Base-by-base conservation (phyloP, 2,888 invertebrate species). In the Morpho achilles region DNA sequence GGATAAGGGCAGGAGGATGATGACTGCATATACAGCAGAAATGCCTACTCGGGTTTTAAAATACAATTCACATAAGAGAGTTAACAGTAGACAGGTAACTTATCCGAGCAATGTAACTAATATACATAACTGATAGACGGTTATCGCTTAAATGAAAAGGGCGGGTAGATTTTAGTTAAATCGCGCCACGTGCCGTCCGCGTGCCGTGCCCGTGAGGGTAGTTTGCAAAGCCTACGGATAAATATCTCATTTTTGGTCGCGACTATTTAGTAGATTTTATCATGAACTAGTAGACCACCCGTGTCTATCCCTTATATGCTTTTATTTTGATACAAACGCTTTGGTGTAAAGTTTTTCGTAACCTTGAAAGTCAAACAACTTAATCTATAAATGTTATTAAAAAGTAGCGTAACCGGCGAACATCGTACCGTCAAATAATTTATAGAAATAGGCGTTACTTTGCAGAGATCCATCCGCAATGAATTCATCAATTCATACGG, bases 111-210 rank as follows among this genome's bases (percentile, higher is more conserved):
- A 57, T 57, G 22, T 46, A 47, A 40, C 52, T 61, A 57, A 63
- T 60, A 58, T 60, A 44, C 56, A 56, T 10, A 53, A 43, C 46
- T 42, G 41, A 63, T 44, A 55, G 58, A 55, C 50, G 63, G 61
- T 56, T 63, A 54, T 53, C 58, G 63, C 51, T 58, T 48, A 64
- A 64, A 62, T 59, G 56, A 56, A 62, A 63, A 59, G 67, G 64
- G 67, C 63, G 62, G 61, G 55, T 59, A 61, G 58, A 59, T 61
- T 67, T 70, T 67, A 62, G 67, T 68, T 73, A 74, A 75, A 73
- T 67, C 68, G 64, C 10, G 70, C 43, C 75, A 71, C 75, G 72
- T 62, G 74, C 3, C 67, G 2, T 65, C 7, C 73, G 64, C 68
- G 68, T 66, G 73, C 8, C 58, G 22, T 46, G 48, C 60, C 56